Evolutionary conservation across 2,888 invertebrate species (phyloP), one percentile per base, ranked within the genome.

Genomic region (Drosophila demipolita): DNA sequence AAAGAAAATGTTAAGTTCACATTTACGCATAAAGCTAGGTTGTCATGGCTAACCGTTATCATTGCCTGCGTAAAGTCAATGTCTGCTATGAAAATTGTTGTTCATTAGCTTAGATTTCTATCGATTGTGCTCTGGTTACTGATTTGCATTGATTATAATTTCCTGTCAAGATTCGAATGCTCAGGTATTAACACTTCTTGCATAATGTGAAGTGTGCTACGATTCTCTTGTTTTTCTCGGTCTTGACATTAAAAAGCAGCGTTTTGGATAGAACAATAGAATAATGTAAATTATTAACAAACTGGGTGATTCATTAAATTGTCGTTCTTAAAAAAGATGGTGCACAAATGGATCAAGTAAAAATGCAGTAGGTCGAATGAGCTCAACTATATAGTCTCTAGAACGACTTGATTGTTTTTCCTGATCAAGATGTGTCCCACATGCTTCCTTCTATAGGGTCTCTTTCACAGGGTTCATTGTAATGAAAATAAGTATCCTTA

Each of bases 141-240:
- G 62, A 49, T 20, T 45, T 58, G 33, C n/a, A 29, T 23, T 83
- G 72, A 83, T 82, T 82, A 54, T 74, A 76, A 83, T 80, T 76
- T 54, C 59, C 20, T 33, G 26, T 17, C 9, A 11, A 35, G 35
- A 45, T 20, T 45, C 12, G 7, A 45, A 45, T 45, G 45, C 20
- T 20, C 11, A 50, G 11, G 5, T 26, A 17, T 50, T 29, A n/a
- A 26, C 9, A 26, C 23, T 23, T 23, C 4, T 20, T 9, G 4
- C 36, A 7, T 36, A 33, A 20, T 15, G 20, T 23, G 45, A 45
- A 20, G 12, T 20, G 20, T 20, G 15, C 45, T 45, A 1, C 7
- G 15, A 45, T 45, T 45, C 7, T 12, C 20, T 45, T 1, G 12
- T 7, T 45, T 45, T 45, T 45, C 45, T 45, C 40, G n/a, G 11